A percentile compares a stretch with the other conserved stretches of the same genome.
phyloP scores from a whole-genome alignment of 1,140 invertebrate genomes.

The Papilio machaon region DNA sequence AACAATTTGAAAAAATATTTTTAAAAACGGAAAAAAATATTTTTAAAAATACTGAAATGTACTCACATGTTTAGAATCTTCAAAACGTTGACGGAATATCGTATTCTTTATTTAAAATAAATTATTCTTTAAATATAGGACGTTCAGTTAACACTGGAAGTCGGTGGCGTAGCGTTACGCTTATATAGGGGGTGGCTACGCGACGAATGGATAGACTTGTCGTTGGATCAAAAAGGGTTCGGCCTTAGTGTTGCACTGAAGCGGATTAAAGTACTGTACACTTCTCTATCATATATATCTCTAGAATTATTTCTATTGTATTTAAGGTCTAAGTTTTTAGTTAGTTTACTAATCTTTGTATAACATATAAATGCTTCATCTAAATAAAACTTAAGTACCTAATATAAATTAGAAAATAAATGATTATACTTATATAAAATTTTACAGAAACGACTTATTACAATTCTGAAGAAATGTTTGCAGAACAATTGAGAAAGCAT shows the following conservation, averaged over 20 bases:
- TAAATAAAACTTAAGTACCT: too few species aligned
- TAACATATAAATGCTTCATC: too few species aligned
- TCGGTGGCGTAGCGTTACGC: conserved; percentile 43
- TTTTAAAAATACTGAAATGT: conserved; percentile 25
- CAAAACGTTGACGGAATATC: background rate
- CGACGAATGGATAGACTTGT: conserved; percentile 50
- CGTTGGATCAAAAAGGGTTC: conserved; percentile 43
- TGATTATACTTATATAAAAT: too few species aligned
- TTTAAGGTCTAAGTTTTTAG: too few species aligned
- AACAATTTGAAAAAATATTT: background rate
- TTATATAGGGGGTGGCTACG: conserved; percentile 60
- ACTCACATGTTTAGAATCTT: conserved; percentile 4
- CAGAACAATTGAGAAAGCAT: too few species aligned
- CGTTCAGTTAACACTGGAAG: conserved; percentile 50
- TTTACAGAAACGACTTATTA: too few species aligned
- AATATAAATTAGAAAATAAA: too few species aligned
- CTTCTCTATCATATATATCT: too few species aligned
- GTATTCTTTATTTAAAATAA: background rate
- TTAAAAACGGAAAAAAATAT: background rate
- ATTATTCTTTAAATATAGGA: conserved; percentile 41
- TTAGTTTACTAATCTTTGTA: too few species aligned
- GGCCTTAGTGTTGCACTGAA: conserved; percentile 40
- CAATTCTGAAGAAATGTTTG: too few species aligned
- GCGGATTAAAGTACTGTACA: conserved; percentile 21
- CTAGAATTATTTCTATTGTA: too few species aligned